A percentile compares a stretch with the other conserved stretches of the same genome.
phyloP scores from a whole-genome alignment of 2,888 invertebrate genomes.

The Pteria penguin region DNA sequence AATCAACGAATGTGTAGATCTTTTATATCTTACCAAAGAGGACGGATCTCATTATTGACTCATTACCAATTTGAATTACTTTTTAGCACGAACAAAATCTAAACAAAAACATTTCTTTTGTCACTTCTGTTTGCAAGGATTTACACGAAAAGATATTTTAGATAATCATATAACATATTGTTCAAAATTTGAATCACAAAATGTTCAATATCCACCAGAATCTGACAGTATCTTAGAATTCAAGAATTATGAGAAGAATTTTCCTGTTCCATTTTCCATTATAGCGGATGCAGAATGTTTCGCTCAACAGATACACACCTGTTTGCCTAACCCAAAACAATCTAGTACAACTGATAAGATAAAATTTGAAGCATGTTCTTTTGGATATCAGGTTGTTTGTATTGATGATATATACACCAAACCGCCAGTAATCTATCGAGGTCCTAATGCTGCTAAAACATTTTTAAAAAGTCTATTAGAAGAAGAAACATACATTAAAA shows the following conservation, averaged over 20 bases:
- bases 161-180: too few relatives aligned
- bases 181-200: constrained; percentile 28
- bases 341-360: too few relatives aligned
- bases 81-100: too few relatives aligned
- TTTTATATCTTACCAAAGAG: constrained; percentile 5
- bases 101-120: constrained; percentile 22
- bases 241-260: constrained; percentile 19
- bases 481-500: constrained; percentile 35
- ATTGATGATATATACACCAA: too few relatives aligned
- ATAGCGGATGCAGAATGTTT: constrained; percentile 35
- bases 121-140: constrained; percentile 34
- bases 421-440: too few relatives aligned
- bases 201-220: constrained; percentile 23
- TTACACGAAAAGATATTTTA: too few relatives aligned
- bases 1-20: not conserved
- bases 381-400: constrained; percentile 37
- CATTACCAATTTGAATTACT: constrained; percentile 4
- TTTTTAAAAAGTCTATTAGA: constrained; percentile 29
- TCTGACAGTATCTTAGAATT: constrained; percentile 30
- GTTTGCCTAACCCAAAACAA: constrained; percentile 12
- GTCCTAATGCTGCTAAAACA: constrained; percentile 9
- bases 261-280: constrained; percentile 32
- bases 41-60: constrained; percentile 8
- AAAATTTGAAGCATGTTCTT: too few relatives aligned
- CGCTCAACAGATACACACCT: constrained; percentile 20